Percentiles rank a stretch among this genome's conserved stretches.
phyloP scores from a whole-genome alignment of 1,140 invertebrate species.

The Gryllus bimaculatus region DNA sequence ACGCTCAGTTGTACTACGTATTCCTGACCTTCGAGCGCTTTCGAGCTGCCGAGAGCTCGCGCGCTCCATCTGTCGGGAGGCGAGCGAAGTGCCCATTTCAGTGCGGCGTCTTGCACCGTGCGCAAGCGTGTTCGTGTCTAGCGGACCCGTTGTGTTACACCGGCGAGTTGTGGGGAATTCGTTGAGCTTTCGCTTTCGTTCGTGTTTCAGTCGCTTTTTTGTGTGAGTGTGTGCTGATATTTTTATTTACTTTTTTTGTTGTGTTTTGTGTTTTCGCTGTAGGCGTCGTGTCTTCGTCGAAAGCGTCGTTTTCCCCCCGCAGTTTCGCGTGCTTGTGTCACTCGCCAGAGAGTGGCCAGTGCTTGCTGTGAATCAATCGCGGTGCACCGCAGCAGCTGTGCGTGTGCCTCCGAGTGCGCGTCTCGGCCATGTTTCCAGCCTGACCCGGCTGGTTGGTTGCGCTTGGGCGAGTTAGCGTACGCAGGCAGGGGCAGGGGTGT shows the following conservation, averaged over 20 bases:
- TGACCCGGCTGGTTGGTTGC: constrained; percentile 15
- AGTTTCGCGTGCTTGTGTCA: too few species aligned
- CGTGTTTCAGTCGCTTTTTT: not conserved
- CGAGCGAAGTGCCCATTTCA: not conserved
- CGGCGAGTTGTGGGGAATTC: not conserved
- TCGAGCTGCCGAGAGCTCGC: not conserved
- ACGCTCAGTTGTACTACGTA: too few species aligned
- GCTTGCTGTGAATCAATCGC: constrained; percentile 2
- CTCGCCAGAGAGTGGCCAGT: not conserved
- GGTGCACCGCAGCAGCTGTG: constrained; percentile 3
- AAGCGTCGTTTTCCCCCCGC: too few species aligned
- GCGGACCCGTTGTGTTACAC: not conserved
- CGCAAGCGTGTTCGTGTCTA: not conserved
- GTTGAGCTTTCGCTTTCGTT: not conserved
- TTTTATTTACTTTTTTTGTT: not conserved
- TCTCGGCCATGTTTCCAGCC: constrained; percentile 14
- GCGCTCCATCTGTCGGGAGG: not conserved
- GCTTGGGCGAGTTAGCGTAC: not conserved
- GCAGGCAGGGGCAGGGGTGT: not conserved
- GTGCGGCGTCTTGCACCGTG: constrained; percentile 7
- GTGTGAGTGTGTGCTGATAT: constrained; percentile 7
- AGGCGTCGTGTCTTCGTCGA: not conserved
- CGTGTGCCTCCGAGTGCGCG: constrained; percentile 9
- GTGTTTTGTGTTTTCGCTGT: not conserved
- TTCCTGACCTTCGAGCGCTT: too few species aligned